Evolutionary conservation across 2,113 vertebrate species (phyloP).

Genomic region (Saimiri boliviensis): DNA sequence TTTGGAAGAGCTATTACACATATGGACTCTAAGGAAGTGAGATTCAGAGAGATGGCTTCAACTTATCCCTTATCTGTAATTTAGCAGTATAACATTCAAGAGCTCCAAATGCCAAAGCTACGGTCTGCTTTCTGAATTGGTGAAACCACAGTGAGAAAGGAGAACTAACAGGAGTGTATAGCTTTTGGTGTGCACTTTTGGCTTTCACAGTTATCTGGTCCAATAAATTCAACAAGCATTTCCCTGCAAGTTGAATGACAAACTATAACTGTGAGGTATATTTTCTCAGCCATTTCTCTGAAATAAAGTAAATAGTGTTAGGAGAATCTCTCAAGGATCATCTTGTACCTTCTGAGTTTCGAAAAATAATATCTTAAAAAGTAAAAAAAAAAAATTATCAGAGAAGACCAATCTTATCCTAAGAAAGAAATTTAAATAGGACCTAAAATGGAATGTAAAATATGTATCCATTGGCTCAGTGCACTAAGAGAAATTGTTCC

Average conservation of each 20-base stretch:
- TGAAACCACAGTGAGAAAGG: neutral
- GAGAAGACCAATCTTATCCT: neutral
- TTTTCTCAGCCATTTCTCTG: slow-evolving; percentile 20
- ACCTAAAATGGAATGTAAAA: neutral
- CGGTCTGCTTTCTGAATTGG: neutral
- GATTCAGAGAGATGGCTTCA: neutral
- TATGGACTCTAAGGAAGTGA: neutral
- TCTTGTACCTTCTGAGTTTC: neutral
- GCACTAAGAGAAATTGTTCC: neutral
- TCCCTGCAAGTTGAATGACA: neutral
- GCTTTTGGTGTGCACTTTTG: neutral
- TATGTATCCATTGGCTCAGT: neutral
- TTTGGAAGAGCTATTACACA: neutral
- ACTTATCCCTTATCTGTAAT: neutral
- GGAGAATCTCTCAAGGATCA: slow-evolving; percentile 2
- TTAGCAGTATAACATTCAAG: neutral
- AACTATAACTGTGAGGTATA: neutral
- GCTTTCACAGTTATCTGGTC: neutral
- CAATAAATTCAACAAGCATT: neutral
- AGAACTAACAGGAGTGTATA: neutral
- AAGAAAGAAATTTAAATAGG: neutral
- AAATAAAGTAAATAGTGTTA: slow-evolving; percentile 32
- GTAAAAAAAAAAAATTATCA: neutral
- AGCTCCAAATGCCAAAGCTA: neutral
- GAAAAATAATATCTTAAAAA: slow-evolving; percentile 32